Conservation (phyloP, 2,888 invertebrate genomes). For the Thera britannica region DNA sequence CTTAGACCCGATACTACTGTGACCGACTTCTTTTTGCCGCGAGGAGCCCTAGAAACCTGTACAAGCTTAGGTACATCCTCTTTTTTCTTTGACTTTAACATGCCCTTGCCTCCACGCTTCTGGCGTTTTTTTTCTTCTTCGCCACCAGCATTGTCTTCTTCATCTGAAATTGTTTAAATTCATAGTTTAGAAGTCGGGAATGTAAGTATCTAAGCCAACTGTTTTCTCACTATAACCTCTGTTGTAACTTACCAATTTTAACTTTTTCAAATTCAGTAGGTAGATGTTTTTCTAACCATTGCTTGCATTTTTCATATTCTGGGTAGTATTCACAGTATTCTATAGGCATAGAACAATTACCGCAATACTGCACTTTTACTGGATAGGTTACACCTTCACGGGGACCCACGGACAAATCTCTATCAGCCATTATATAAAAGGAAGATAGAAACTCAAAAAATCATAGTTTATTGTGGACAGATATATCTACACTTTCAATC, state of each 20-base stretch:
- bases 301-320: slow-evolving; percentile 98
- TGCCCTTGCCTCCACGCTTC: slow-evolving; percentile 98
- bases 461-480: slow-evolving; percentile 45
- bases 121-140: slow-evolving; percentile 98
- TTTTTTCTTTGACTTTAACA: slow-evolving; percentile 97
- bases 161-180: slow-evolving; percentile 70
- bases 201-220: not conserved
- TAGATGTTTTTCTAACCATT: slow-evolving; percentile 97
- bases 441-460: slow-evolving; percentile 40
- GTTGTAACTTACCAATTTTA: slow-evolving; percentile 85
- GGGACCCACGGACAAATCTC: slow-evolving; percentile 86
- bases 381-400: slow-evolving; percentile 92
- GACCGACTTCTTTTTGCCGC: slow-evolving; percentile 99
- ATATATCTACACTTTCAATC: slow-evolving; percentile 12
- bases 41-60: slow-evolving; percentile 93
- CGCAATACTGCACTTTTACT: slow-evolving; percentile 93
- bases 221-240: slow-evolving; percentile 43
- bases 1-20: slow-evolving; percentile 98
- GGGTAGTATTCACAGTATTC: slow-evolving; percentile 99
- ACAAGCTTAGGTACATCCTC: slow-evolving; percentile 95
- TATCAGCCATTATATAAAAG: slow-evolving; percentile 80
- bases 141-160: slow-evolving; percentile 88
- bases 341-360: slow-evolving; percentile 97
- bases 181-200: not conserved
- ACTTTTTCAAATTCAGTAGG: slow-evolving; percentile 97